phyloP scores from a whole-genome alignment of 1,140 invertebrate species.

The Drosophila repletoides region DNA sequence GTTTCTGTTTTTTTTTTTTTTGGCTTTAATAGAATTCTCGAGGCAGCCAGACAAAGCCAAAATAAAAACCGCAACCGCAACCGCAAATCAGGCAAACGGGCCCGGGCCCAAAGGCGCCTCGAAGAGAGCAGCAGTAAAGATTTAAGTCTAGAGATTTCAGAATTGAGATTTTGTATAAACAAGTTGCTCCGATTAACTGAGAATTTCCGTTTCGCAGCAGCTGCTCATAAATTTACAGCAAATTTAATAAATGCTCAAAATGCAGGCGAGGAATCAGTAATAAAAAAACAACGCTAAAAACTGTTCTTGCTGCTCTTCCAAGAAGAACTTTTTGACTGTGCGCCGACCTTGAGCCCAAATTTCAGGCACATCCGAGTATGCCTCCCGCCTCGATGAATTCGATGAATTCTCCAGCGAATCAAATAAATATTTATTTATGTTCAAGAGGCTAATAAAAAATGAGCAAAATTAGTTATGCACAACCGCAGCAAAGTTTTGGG shows the following conservation, averaged over 20 bases:
- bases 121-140: slow-evolving; percentile 68
- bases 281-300: not conserved
- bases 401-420: slow-evolving; percentile 26
- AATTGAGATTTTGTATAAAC: slow-evolving; percentile 40
- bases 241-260: slow-evolving; percentile 55
- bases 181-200: slow-evolving; percentile 49
- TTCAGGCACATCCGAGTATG: slow-evolving; percentile 19
- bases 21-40: slow-evolving; percentile 68
- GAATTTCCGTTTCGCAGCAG: slow-evolving; percentile 58
- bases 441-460: slow-evolving; percentile 52
- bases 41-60: slow-evolving; percentile 33
- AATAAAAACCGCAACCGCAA: slow-evolving; percentile 39
- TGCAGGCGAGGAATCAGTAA: slow-evolving; percentile 28
- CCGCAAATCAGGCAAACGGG: slow-evolving; percentile 70
- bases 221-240: slow-evolving; percentile 58
- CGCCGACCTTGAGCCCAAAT: slow-evolving; percentile 43
- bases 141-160: slow-evolving; percentile 11
- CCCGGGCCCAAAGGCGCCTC: slow-evolving; percentile 62
- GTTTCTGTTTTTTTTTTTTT: slow-evolving; percentile 20
- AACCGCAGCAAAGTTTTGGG: slow-evolving; percentile 19
- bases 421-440: slow-evolving; percentile 58
- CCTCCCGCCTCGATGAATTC: no score
- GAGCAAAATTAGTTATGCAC: slow-evolving; percentile 53
- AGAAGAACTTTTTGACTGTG: slow-evolving; percentile 31
- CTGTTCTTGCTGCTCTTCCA: slow-evolving; percentile 34